These are phyloP conservation scores for Crotophaga sulcirostris DNA, from an alignment of 2,113 vertebrate species.

Conservation along the genomic window DNA sequence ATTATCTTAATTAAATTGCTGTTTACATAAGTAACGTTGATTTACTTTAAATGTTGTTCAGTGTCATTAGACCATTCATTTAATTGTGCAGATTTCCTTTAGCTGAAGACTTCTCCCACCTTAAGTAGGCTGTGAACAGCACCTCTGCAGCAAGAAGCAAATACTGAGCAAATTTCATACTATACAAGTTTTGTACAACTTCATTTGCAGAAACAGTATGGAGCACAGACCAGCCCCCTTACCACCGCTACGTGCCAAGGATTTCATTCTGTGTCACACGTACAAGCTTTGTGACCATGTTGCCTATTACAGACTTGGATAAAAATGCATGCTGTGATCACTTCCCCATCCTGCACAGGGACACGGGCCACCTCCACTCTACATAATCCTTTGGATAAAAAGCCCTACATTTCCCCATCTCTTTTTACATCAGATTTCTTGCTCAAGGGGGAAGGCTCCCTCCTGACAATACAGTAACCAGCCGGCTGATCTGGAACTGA, in stretches of 20 bases:
- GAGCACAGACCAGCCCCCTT: not conserved
- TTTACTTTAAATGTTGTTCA: slow-evolving; percentile 50
- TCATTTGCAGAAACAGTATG: not conserved
- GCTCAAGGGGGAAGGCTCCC: not conserved
- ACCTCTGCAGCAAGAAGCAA: not conserved
- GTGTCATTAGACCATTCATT: slow-evolving; percentile 54
- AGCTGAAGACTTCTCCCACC: slow-evolving; percentile 30
- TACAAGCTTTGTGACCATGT: not conserved
- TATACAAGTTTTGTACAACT: not conserved
- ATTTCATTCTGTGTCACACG: not conserved
- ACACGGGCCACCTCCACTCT: not conserved
- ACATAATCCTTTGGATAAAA: not conserved
- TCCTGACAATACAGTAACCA: not conserved
- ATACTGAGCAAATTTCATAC: not conserved
- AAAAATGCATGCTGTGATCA: accelerated
- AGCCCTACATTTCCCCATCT: not conserved
- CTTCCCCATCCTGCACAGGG: not conserved
- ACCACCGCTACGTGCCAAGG: not conserved
- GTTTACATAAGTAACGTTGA: slow-evolving; percentile 53
- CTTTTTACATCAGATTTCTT: not conserved
- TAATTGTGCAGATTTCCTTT: slow-evolving; percentile 34
- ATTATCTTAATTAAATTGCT: slow-evolving; percentile 72
- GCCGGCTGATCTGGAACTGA: not conserved
- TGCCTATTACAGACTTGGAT: not conserved
- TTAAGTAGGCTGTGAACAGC: not conserved